These are phyloP conservation scores for Tachysurus fulvidraco DNA, from an alignment of 2,113 vertebrate species.

Conservation along the genomic window DNA sequence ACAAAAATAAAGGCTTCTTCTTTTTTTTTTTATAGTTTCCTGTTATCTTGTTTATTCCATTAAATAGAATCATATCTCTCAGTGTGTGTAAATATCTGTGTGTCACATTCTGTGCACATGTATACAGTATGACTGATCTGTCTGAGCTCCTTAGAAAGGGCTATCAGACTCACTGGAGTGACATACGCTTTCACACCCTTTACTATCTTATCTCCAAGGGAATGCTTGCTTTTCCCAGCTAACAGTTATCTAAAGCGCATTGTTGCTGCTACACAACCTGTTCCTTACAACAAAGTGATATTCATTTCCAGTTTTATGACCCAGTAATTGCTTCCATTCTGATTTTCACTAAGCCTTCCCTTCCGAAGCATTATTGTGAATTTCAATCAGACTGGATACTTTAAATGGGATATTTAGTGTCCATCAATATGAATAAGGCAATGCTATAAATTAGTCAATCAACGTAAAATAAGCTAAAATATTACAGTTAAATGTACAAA, in stretches of 20 bases:
- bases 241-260: slow-evolving; percentile 32
- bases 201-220: slow-evolving; percentile 39
- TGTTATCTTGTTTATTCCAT: neutral
- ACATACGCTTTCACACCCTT: slow-evolving; percentile 30
- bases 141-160: slow-evolving; percentile 8
- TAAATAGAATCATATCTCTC: neutral
- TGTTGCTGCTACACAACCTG: slow-evolving; percentile 44
- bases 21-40: neutral
- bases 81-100: neutral
- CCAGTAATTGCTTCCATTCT: slow-evolving; percentile 46
- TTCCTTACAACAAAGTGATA: slow-evolving; percentile 47
- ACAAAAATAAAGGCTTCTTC: no score
- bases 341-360: slow-evolving; percentile 27
- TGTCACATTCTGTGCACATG: slow-evolving; percentile 14
- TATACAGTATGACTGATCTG: slow-evolving; percentile 28
- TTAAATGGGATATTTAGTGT: neutral
- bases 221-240: slow-evolving; percentile 34
- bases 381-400: neutral
- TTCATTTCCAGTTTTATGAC: slow-evolving; percentile 50
- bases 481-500: neutral
- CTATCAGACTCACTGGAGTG: slow-evolving; percentile 34
- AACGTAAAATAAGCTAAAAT: neutral
- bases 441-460: neutral
- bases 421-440: neutral
- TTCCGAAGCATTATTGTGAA: neutral